A percentile compares a stretch with the other conserved stretches of the same genome.
These are phyloP conservation scores for Salpingus planirostris DNA, from an alignment of 2,888 invertebrate genomes.

Conservation along the genomic window DNA sequence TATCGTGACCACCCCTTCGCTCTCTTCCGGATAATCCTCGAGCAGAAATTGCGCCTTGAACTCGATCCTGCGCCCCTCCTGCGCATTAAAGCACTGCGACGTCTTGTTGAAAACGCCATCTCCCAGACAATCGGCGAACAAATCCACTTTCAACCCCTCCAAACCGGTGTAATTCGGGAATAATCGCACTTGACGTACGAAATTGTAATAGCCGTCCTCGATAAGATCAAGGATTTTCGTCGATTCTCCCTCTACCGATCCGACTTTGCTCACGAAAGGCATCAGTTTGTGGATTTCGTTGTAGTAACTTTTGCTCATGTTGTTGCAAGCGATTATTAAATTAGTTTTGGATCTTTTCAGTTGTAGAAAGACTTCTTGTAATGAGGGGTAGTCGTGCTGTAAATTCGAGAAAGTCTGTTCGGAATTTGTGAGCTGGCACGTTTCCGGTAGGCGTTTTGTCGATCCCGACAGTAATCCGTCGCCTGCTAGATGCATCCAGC, in stretches of 20 bases:
- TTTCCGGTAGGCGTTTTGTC: neutral
- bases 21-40: constrained; percentile 29
- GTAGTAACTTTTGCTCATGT: constrained; percentile 58
- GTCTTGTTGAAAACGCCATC: constrained; percentile 38
- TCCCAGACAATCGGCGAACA: constrained; percentile 61
- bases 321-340: constrained; percentile 80
- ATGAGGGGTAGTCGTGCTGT: constrained; percentile 69
- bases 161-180: constrained; percentile 52
- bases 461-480: constrained; percentile 63
- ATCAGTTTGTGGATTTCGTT: constrained; percentile 54
- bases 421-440: constrained; percentile 2
- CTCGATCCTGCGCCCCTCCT: constrained; percentile 53
- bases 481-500: constrained; percentile 52
- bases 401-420: constrained; percentile 46
- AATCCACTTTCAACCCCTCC: constrained; percentile 56
- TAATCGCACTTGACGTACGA: constrained; percentile 60
- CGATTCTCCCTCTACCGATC: constrained; percentile 61
- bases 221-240: constrained; percentile 80
- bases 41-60: constrained; percentile 56
- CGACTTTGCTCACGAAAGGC: constrained; percentile 63
- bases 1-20: constrained; percentile 45
- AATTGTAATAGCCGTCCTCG: constrained; percentile 70
- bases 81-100: constrained; percentile 49
- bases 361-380: constrained; percentile 28
- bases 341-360: constrained; percentile 50